Evolutionary conservation across 2,797 vertebrate species (phyloP).

Genomic region (Periophthalmus magnuspinnatus): DNA sequence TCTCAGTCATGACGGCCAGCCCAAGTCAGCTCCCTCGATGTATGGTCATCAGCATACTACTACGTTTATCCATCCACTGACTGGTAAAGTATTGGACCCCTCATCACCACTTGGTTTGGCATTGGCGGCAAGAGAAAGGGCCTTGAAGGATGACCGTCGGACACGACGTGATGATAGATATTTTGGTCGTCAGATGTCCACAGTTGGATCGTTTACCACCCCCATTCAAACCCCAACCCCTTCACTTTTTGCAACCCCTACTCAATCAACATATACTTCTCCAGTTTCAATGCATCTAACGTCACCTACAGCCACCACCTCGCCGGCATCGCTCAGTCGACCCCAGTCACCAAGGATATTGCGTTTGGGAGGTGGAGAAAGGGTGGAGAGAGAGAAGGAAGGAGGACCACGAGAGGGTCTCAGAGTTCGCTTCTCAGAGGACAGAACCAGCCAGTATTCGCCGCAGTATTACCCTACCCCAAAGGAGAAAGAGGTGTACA

Average conservation of each 20-base stretch:
- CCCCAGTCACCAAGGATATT: conserved; percentile 79
- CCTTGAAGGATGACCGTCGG: conserved; percentile 84
- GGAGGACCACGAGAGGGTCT: conserved; percentile 70
- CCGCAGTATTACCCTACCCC: conserved; percentile 62
- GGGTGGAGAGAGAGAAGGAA: conserved; percentile 62
- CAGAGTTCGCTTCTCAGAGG: conserved; percentile 78
- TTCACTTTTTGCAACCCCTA: conserved; percentile 72
- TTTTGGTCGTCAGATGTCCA: conserved; percentile 80
- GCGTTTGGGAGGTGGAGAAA: conserved; percentile 65
- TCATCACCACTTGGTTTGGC: conserved; percentile 89
- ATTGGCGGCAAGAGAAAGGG: conserved; percentile 87
- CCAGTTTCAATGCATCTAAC: conserved; percentile 73
- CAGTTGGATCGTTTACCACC: conserved; percentile 70
- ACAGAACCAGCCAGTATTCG: conserved; percentile 69
- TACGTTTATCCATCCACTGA: conserved; percentile 91
- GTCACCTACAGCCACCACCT: conserved; percentile 70
- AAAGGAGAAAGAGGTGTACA: conserved; percentile 69
- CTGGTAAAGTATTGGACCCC: conserved; percentile 90
- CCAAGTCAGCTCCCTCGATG: conserved; percentile 73
- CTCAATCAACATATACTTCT: conserved; percentile 73
- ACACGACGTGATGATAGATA: conserved; percentile 79
- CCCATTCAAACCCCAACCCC: conserved; percentile 73
- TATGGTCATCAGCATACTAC: conserved; percentile 73
- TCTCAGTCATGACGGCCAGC: conserved; percentile 72
- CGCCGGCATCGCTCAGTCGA: conserved; percentile 73